A percentile compares a stretch with the other conserved stretches of the same genome.
Evolutionary conservation across 2,888 invertebrate species (phyloP).

Genomic region (Eupithecia insigniata): DNA sequence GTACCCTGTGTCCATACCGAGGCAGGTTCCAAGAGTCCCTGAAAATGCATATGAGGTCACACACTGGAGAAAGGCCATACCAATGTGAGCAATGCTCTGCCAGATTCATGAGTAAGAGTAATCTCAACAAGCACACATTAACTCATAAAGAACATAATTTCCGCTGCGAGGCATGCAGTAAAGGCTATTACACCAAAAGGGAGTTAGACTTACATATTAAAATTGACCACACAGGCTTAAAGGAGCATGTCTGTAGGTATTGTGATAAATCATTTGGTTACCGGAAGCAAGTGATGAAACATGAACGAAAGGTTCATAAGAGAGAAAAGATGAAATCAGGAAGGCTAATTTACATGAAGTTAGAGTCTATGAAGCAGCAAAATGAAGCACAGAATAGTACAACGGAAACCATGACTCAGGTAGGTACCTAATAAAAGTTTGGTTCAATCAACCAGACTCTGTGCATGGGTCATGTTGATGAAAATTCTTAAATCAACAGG

Average conservation of each 20-base stretch:
- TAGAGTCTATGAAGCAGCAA: slow-evolving; percentile 57
- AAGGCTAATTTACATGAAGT: slow-evolving; percentile 69
- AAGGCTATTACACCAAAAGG: slow-evolving; percentile 69
- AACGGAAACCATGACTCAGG: not conserved
- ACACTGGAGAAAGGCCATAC: slow-evolving; percentile 76
- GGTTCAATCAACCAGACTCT: not conserved
- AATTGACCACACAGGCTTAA: slow-evolving; percentile 72
- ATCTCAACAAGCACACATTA: slow-evolving; percentile 70
- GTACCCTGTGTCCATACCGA: slow-evolving; percentile 71
- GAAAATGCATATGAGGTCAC: slow-evolving; percentile 76
- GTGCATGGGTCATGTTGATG: not conserved
- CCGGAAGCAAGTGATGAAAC: slow-evolving; percentile 77
- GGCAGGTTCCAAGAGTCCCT: slow-evolving; percentile 71
- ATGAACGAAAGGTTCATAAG: slow-evolving; percentile 74
- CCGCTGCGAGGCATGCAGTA: slow-evolving; percentile 68
- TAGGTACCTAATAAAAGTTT: not conserved
- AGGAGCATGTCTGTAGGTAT: slow-evolving; percentile 69
- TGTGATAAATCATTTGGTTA: slow-evolving; percentile 77
- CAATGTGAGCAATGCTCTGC: slow-evolving; percentile 71
- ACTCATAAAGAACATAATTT: slow-evolving; percentile 68
- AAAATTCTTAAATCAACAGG: not conserved
- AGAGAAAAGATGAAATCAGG: slow-evolving; percentile 70
- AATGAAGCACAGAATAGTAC: not conserved
- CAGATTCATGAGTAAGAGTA: slow-evolving; percentile 73
- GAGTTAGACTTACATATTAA: slow-evolving; percentile 69